phyloP scores from a whole-genome alignment of 2,888 invertebrate species.

The Nebria brevicollis region DNA sequence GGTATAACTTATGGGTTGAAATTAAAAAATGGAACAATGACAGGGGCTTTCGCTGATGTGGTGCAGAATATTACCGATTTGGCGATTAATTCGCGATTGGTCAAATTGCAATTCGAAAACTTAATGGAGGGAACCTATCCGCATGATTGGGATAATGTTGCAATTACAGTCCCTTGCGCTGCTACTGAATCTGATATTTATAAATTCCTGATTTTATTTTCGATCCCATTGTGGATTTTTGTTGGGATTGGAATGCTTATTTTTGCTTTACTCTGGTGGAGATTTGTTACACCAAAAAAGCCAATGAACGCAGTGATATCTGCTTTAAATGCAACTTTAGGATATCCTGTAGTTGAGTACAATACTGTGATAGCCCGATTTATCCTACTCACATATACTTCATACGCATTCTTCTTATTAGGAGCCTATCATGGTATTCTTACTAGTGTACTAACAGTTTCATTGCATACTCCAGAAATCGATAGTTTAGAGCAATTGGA shows the following conservation, averaged over 20 bases:
- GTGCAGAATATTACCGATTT: conserved; percentile 60
- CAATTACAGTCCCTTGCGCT: conserved; percentile 35
- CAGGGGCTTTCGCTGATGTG: conserved; percentile 64
- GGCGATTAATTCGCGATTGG: conserved; percentile 67
- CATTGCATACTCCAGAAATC: conserved; percentile 57
- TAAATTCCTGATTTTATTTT: conserved; percentile 37
- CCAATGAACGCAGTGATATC: conserved; percentile 18
- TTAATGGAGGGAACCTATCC: conserved; percentile 67
- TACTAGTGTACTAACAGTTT: conserved; percentile 59
- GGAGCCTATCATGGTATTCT: conserved; percentile 60
- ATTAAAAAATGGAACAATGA: conserved; percentile 63
- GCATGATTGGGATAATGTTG: conserved; percentile 53
- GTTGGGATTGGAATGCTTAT: conserved; percentile 11
- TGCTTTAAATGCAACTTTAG: conserved; percentile 25
- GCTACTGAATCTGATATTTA: conserved; percentile 18
- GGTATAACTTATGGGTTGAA: conserved; percentile 63
- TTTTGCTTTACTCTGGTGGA: conserved; percentile 31
- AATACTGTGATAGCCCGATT: conserved; percentile 47
- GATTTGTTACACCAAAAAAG: conserved; percentile 3
- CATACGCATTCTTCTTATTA: conserved; percentile 59
- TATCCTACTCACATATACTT: conserved; percentile 58
- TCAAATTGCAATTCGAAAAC: conserved; percentile 65
- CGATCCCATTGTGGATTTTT: conserved; percentile 32
- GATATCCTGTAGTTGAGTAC: conserved; percentile 25
- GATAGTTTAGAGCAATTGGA: conserved; percentile 56